Evolutionary conservation across 2,888 invertebrate species (phyloP), one percentile per base, ranked within the genome.

Genomic region (Nomada ferruginata): DNA sequence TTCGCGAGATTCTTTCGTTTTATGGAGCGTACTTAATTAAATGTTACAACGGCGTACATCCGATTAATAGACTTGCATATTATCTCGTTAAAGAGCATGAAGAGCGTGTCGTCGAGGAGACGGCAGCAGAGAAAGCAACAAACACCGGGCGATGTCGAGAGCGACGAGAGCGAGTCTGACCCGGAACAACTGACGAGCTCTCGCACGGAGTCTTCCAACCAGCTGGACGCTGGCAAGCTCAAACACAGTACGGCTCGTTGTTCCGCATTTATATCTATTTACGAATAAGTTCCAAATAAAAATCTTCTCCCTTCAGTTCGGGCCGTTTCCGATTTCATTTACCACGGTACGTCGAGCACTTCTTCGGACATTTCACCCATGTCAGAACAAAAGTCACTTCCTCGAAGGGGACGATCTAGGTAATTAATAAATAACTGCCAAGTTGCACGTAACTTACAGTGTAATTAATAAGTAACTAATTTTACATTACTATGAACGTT

Each of bases 281-380:
- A 60, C 36, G 9, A 15, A 60, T 20, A 15, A 63, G 26, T 57
- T 18, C 9, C 3, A 18, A 13, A 36, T 13, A 11, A n/a, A 18
- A 57, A 18, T 57, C 1, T 72, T 29, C 7, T 65, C 57, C 29
- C 87, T 89, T 74, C 84, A 94, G 93, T 94, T 92, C 93, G 93
- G 86, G 93, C 93, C 85, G 91, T 94, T 94, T 92, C 94, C 95
- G 96, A 96, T 94, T 96, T 96, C 94, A 95, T 96, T 93, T 96
- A 96, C 94, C 96, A 96, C 94, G 96, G 96, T 93, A 96, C 96
- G 93, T 96, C 96, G 91, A 96, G 96, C 94, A 96, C 96, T 88
- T 96, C 96, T 87, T 96, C 96, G 92, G 96, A 96, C 94, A 95
- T 96, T 92, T 96, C 96, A 89, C 96, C 96, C 91, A 96, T 96